Base-by-base conservation (phyloP, 2,797 vertebrate species). In the Halcyon leucocephala region DNA sequence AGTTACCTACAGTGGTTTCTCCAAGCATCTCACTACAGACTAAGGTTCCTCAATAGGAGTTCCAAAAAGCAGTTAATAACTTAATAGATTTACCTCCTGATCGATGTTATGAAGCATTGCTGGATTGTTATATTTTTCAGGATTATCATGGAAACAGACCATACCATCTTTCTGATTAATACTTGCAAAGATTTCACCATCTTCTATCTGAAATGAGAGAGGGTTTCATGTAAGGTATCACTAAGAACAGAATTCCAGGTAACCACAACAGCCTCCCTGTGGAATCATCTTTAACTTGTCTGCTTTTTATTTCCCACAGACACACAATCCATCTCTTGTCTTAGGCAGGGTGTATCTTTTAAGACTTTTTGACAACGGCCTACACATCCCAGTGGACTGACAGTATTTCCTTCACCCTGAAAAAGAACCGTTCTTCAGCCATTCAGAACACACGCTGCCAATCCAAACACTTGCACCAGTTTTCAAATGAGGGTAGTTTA, bases 111-210 rank as follows among this genome's bases (percentile, higher is more conserved):
- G 99, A 96, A 99, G 99, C 99, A 99, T 99, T 86, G 99, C 99
- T 65, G 99, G 99, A 98, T 99, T 99, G 98, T 99, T 99, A 74
- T 99, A 99, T 98, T 99, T 99, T 97, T 99, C 99, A 7, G 99
- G 99, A 98, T 99, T 99, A 98, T 99, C 99, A 52, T 99, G 99
- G 98, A 99, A 99, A 98, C 99, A 99, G 97, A 99, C 99, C 99
- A 99, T 99, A 88, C 99, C 99, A 71, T 99, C 99, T 97, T 99
- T 99, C 98, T 99, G 99, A 98, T 99, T 99, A 98, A 99, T 99
- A 98, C 99, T 99, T 98, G 99, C 99, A 90, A 99, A 99, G 97
- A 99, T 99, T 98, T 99, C 99, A 55, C 99, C 99, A 95, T 99
- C 99, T 98, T 99, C 99, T 98, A 99, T 99, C 99, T 99, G 96